Evolutionary conservation across 92 coral and sea anemone genomes (phyloP), one percentile per base, ranked within the genome.

Genomic region (Actinostola sp.): DNA sequence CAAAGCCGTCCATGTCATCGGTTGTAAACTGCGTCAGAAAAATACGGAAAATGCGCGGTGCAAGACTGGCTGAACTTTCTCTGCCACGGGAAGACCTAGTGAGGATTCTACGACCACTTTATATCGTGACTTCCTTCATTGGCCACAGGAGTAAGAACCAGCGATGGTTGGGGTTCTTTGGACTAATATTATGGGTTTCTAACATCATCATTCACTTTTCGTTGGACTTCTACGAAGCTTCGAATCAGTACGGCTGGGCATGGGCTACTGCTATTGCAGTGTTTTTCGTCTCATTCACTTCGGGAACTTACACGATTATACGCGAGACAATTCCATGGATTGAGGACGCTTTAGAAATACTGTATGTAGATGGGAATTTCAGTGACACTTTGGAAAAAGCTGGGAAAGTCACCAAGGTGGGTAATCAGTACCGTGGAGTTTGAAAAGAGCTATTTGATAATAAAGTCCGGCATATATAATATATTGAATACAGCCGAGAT

Each of bases 241-340:
- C 77, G 2, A 90, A 91, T 30, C 87, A 87, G 19, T 93, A 91
- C 39, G 98, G 98, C 39, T 76, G 85, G 75, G 98, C 98, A n/a
- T 93, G 98, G 98, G 98, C 98, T 7, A 93, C 96, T 0, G 89
- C 92, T 4, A 87, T 93, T 30, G 98, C 88, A 0, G 82, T 93
- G 26, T 93, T 86, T 66, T 72, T 93, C 71, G 55, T 93, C 14
- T 87, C 98, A 3, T 93, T 93, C 48, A 45, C 79, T 32, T 77
- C 91, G 53, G 98, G 96, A 23, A 93, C 96, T 0, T 76, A 69
- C 64, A 63, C 85, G 29, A 48, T 92, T 16, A 85, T 85, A 2
- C 71, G 75, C 12, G 88, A 87, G 39, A 88, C 92, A 8, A 76
- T 93, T n/a, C 98, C 98, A 0, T 93, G 98, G 98, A 67, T 93